Conservation (phyloP, 2,888 invertebrate genomes). For the Cerastis leucographa region DNA sequence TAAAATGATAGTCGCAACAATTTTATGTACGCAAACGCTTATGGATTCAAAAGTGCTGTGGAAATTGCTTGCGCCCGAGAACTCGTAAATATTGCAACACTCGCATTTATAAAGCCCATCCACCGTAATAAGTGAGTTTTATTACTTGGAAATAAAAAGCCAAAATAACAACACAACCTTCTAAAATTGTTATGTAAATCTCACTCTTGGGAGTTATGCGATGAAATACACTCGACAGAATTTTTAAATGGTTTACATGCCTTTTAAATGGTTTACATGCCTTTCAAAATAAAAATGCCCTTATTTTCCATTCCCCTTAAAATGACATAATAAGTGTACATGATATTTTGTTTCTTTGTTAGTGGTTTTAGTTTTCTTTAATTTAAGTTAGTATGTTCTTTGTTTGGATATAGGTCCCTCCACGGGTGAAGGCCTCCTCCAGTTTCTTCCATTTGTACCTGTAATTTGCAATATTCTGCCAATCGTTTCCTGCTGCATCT, state of each 20-base stretch:
- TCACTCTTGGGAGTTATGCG: neutral
- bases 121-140: slow-evolving; percentile 50
- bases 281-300: too few relatives aligned
- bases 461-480: too few relatives aligned
- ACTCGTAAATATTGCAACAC: slow-evolving; percentile 41
- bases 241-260: neutral
- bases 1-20: neutral
- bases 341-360: too few relatives aligned
- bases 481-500: too few relatives aligned
- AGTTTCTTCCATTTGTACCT: too few relatives aligned
- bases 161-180: slow-evolving; percentile 37
- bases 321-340: too few relatives aligned
- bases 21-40: neutral
- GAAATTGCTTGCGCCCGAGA: slow-evolving; percentile 28
- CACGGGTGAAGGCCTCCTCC: too few relatives aligned
- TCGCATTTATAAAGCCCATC: slow-evolving; percentile 51
- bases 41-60: slow-evolving; percentile 29
- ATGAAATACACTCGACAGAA: neutral
- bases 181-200: slow-evolving; percentile 34
- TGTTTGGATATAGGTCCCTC: too few relatives aligned
- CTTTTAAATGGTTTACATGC: too few relatives aligned
- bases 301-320: too few relatives aligned
- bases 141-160: slow-evolving; percentile 47
- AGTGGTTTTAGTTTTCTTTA: too few relatives aligned
- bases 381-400: too few relatives aligned